A percentile compares a stretch with the other conserved stretches of the same genome.
These are phyloP conservation scores for Oscarella lobularis DNA, from an alignment of 37 sponge, comb jelly and placozoan species.

Conservation along the genomic window DNA sequence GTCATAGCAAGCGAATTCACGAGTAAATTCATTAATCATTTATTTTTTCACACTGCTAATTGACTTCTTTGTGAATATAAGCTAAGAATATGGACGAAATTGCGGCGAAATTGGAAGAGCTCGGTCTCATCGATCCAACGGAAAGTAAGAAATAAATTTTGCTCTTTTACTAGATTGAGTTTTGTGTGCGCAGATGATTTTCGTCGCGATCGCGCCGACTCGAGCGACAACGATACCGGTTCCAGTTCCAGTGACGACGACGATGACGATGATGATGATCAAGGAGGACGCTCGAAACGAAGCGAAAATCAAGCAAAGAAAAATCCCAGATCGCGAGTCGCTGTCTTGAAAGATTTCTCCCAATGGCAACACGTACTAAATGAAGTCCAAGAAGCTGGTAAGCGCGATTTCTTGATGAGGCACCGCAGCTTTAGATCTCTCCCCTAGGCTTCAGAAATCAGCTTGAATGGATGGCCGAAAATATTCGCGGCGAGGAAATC, in stretches of 20 bases:
- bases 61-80: too few species aligned
- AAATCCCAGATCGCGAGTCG: too few species aligned
- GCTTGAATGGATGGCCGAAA: constrained; percentile 54
- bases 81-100: not conserved
- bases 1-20: constrained; percentile 7
- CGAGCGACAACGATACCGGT: too few species aligned
- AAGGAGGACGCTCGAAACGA: not conserved
- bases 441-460: constrained; percentile 17
- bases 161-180: not conserved
- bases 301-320: not conserved
- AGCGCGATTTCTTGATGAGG: too few species aligned
- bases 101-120: not conserved
- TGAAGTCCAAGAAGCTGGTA: not conserved
- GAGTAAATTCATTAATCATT: too few species aligned
- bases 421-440: not conserved
- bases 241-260: not conserved
- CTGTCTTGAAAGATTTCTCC: too few species aligned
- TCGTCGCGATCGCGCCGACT: not conserved
- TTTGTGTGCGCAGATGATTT: not conserved
- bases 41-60: too few species aligned
- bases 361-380: too few species aligned
- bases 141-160: not conserved
- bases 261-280: not conserved
- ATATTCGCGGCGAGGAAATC: constrained; percentile 55
- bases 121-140: not conserved